Percentiles rank a stretch among this genome's conserved stretches.
phyloP scores from a whole-genome alignment of 2,888 invertebrate species.

The Lasius platythorax region DNA sequence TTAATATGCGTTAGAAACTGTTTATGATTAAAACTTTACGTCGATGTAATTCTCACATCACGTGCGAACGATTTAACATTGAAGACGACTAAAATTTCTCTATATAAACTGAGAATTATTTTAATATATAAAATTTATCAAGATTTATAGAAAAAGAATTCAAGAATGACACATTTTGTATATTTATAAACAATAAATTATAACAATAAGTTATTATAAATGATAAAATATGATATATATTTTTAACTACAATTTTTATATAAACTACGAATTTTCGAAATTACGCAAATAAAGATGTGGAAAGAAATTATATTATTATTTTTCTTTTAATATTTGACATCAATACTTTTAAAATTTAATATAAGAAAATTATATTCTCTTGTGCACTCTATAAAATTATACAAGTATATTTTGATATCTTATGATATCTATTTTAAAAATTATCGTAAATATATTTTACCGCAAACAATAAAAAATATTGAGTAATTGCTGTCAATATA shows the following conservation, averaged over 20 bases:
- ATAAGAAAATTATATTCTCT: neutral
- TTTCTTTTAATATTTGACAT: neutral
- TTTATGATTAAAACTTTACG: neutral
- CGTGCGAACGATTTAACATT: neutral
- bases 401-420: neutral
- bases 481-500: constrained; percentile 20
- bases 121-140: neutral
- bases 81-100: neutral
- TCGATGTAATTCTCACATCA: neutral
- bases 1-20: neutral
- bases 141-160: neutral
- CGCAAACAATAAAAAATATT: constrained; percentile 18
- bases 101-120: neutral
- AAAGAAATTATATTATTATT: neutral
- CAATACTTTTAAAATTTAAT: neutral
- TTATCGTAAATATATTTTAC: neutral
- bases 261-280: neutral
- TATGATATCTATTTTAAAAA: neutral
- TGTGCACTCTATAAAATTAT: neutral
- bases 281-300: constrained; percentile 9
- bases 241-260: constrained; percentile 1
- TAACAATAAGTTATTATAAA: neutral
- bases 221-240: neutral
- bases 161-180: neutral
- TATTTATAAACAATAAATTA: neutral